Base-by-base conservation (phyloP, 2,888 invertebrate genomes). In the Entomobrya multifasciata region DNA sequence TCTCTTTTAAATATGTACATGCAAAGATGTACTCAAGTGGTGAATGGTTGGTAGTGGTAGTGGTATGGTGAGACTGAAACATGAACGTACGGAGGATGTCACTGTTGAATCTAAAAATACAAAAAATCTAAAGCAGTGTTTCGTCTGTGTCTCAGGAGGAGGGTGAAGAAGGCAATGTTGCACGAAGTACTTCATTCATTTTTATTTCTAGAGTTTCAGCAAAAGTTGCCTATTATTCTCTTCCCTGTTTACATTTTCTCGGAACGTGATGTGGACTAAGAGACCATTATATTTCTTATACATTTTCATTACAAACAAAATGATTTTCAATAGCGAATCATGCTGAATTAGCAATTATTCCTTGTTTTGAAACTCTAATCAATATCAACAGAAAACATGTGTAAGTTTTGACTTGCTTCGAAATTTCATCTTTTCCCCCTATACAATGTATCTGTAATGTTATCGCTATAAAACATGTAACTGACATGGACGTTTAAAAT, bases 401-500 rank as follows among this genome's bases (percentile, higher is more conserved):
- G 36, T 36, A 6, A n/a, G n/a, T n/a, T n/a, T n/a, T n/a, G n/a
- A n/a, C n/a, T n/a, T n/a, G n/a, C n/a, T n/a, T n/a, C n/a, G n/a
- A n/a, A n/a, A 8, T 36, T 36, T 36, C 4, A 8, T 36, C 8
- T 36, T 36, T 36, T 36, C 8, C 8, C 36, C 36, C 8, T 36
- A 4, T 6, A 8, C 5, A 36, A 36, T 36, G 8, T 36, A 6
- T 36, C 36, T 49, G 4, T 30, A 10, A 60, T n/a, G 4, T 27
- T 60, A 60, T 60, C 27, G 27, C 1, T n/a, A 15, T 55, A 22
- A 22, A 22, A 55, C 55, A 55, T 17, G 15, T 30, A 10, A 60
- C 22, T 60, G 27, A 60, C 60, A n/a, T 55, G 20, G 55, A 55
- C 20, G 60, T 60, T 60, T 27, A 60, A 60, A 60, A 60, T n/a